Evolutionary conservation across 2,113 vertebrate species (phyloP).

Genomic region (Bothrops jararaca): DNA sequence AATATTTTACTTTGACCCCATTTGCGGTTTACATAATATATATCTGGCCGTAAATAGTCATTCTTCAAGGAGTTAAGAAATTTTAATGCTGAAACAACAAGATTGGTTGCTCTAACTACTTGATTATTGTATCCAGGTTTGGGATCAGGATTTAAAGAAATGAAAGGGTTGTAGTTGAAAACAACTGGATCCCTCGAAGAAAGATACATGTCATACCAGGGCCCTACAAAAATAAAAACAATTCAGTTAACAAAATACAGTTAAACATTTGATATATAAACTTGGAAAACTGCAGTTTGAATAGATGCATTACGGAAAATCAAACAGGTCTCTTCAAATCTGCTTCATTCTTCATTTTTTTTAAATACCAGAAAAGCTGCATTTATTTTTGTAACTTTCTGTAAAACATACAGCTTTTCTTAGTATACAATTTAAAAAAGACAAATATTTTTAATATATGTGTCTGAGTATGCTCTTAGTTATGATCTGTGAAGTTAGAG

Average conservation of each 20-base stretch:
- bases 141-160: conserved; percentile 72
- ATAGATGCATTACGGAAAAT: not conserved
- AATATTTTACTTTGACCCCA: conserved; percentile 72
- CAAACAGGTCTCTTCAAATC: not conserved
- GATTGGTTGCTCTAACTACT: conserved; percentile 70
- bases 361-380: not conserved
- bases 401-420: not conserved
- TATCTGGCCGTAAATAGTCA: conserved; percentile 70
- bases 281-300: not conserved
- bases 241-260: not conserved
- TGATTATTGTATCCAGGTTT: conserved; percentile 71
- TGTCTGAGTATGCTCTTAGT: not conserved
- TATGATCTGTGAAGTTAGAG: not conserved
- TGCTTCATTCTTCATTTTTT: not conserved
- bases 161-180: conserved; percentile 79
- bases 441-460: not conserved
- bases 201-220: conserved; percentile 80
- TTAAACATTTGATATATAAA: not conserved
- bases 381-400: not conserved
- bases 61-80: conserved; percentile 76
- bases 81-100: conserved; percentile 70
- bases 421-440: not conserved
- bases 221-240: conserved; percentile 51
- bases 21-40: conserved; percentile 73
- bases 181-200: conserved; percentile 71